Percentiles rank a stretch among this genome's conserved stretches.
Conservation (phyloP, 2,113 vertebrate species). For the Labrus mixtus region DNA sequence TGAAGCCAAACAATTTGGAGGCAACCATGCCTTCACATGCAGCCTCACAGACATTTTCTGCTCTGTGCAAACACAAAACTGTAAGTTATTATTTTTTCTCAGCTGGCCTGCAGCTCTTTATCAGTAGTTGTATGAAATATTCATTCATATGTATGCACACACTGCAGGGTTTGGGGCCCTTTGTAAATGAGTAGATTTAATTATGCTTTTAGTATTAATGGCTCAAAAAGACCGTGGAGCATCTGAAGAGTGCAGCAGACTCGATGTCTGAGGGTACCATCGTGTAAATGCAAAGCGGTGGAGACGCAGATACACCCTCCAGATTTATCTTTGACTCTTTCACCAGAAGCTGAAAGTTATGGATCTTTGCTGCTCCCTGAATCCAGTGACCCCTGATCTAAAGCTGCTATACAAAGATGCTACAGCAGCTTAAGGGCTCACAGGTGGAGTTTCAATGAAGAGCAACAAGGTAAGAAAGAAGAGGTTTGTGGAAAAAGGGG, state of each 20-base stretch:
- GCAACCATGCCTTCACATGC: background rate
- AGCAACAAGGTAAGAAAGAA: background rate
- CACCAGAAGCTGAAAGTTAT: constrained; percentile 19
- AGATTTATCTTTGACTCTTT: constrained; percentile 21
- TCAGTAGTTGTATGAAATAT: constrained; percentile 42
- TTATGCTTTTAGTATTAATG: constrained; percentile 49
- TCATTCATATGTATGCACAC: constrained; percentile 52
- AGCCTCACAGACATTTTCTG: constrained; percentile 26
- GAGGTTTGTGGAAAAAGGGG: background rate
- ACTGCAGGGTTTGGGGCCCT: constrained; percentile 25
- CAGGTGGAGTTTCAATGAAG: background rate
- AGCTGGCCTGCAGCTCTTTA: constrained; percentile 46
- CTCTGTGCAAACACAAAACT: constrained; percentile 19
- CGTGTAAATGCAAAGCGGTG: constrained; percentile 35
- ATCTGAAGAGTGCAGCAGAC: constrained; percentile 2
- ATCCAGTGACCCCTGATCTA: constrained; percentile 22
- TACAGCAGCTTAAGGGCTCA: constrained; percentile 1
- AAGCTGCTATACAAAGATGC: constrained; percentile 2
- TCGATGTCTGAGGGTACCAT: background rate
- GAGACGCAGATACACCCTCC: background rate
- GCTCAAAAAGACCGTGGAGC: constrained; percentile 8
- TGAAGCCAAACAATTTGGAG: background rate
- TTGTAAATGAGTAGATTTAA: constrained; percentile 41
- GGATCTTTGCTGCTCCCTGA: background rate
- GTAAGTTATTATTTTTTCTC: constrained; percentile 27